Percentiles rank a stretch among this genome's conserved stretches.
Conservation (phyloP, 2,888 invertebrate genomes). For the Caenorhabditis becei region DNA sequence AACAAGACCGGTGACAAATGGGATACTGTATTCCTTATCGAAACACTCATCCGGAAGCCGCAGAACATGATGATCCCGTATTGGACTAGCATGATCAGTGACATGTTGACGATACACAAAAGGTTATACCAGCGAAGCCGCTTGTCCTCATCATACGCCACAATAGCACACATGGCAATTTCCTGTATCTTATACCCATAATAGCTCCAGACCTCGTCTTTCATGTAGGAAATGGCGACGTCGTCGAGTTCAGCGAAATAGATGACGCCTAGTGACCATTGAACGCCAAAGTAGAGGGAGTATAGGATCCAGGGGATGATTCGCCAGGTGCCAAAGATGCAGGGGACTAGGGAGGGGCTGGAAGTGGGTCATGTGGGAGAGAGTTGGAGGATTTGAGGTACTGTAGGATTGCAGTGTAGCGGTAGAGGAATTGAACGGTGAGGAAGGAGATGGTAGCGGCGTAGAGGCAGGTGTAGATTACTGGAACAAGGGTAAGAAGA, state of each 20-base stretch:
- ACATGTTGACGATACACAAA: slow-evolving; percentile 25
- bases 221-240: slow-evolving; percentile 14
- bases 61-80: slow-evolving; percentile 24
- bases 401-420: slow-evolving; percentile 22
- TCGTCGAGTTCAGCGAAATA: slow-evolving; percentile 19
- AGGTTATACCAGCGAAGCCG: slow-evolving; percentile 28
- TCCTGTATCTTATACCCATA: slow-evolving; percentile 24
- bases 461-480: slow-evolving; percentile 18
- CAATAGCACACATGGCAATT: slow-evolving; percentile 37
- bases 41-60: slow-evolving; percentile 26
- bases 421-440: slow-evolving; percentile 28
- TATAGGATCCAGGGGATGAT: slow-evolving; percentile 27
- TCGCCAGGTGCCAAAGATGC: slow-evolving; percentile 5
- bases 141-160: slow-evolving; percentile 20
- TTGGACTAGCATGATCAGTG: slow-evolving; percentile 12
- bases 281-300: slow-evolving; percentile 14
- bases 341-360: slow-evolving; percentile 21
- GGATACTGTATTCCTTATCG: slow-evolving; percentile 9
- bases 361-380: neutral
- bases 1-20: slow-evolving; percentile 3
- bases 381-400: neutral
- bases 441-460: slow-evolving; percentile 28
- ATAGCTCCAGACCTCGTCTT: slow-evolving; percentile 13
- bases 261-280: slow-evolving; percentile 25
- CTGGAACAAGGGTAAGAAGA: slow-evolving; percentile 7